These are phyloP conservation scores for Panurus biarmicus DNA, from an alignment of 2,113 vertebrate species.

Conservation along the genomic window DNA sequence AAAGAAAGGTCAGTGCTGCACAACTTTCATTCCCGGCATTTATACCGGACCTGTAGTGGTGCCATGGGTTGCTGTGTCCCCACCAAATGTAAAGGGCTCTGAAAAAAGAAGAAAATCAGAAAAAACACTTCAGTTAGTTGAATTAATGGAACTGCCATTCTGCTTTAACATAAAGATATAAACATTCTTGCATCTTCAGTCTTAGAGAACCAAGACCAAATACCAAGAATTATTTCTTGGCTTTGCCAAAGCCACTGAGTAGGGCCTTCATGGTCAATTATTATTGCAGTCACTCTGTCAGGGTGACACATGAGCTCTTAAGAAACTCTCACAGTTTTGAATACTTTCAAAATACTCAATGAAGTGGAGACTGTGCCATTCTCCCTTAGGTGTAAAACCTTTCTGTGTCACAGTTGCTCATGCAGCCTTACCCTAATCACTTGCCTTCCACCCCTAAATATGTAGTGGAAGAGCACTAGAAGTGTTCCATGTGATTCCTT, in stretches of 20 bases:
- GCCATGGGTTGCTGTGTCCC: conserved; percentile 76
- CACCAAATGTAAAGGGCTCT: conserved; percentile 76
- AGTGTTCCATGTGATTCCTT: neutral
- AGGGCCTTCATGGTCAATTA: neutral
- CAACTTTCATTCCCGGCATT: conserved; percentile 26
- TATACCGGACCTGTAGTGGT: conserved; percentile 69
- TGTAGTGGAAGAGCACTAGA: neutral
- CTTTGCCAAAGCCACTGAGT: neutral
- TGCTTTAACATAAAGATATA: neutral
- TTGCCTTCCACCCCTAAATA: neutral
- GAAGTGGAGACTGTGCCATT: neutral
- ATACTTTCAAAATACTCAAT: neutral
- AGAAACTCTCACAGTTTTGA: neutral
- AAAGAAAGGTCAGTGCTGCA: neutral
- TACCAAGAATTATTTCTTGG: neutral
- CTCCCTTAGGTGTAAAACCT: neutral
- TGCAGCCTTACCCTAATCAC: neutral
- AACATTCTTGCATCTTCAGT: neutral
- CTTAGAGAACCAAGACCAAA: neutral
- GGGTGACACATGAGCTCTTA: neutral
- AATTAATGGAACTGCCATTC: neutral
- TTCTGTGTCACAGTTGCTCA: neutral
- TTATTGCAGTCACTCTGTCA: neutral
- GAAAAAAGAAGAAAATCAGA: conserved; percentile 14
- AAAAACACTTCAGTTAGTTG: neutral